Conservation (phyloP, 2,113 vertebrate species). For the Gymnobelideus leadbeateri region DNA sequence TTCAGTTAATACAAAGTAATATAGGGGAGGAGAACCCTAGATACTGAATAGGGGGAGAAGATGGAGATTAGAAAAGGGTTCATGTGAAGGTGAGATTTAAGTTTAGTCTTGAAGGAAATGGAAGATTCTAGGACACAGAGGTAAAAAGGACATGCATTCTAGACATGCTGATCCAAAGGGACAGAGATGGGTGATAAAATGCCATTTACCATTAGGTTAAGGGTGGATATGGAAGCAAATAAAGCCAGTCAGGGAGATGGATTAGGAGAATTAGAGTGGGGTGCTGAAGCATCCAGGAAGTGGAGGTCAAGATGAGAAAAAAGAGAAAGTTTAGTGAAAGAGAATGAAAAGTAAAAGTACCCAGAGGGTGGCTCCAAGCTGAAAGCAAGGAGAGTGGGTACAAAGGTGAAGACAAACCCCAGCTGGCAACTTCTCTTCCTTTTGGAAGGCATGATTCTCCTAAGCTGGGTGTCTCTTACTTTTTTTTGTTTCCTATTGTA, state of each 20-base stretch:
- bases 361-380: background rate
- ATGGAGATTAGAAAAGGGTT: background rate
- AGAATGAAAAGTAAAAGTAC: background rate
- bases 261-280: background rate
- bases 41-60: background rate
- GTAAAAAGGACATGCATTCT: background rate
- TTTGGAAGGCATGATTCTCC: conserved; percentile 34
- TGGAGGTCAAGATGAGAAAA: background rate
- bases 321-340: background rate
- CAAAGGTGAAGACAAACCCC: conserved; percentile 51
- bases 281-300: background rate
- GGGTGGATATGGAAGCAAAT: background rate
- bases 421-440: conserved; percentile 56
- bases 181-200: background rate
- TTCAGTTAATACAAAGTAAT: background rate
- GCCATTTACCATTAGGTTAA: background rate
- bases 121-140: background rate
- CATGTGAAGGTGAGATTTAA: background rate
- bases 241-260: background rate
- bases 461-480: conserved; percentile 21
- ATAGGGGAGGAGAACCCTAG: background rate
- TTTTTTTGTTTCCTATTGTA: conserved; percentile 55
- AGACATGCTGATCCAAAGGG: background rate
- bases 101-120: background rate
- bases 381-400: conserved; percentile 44